These are phyloP conservation scores for Anomalospiza imberbis DNA, from an alignment of 2,797 vertebrate genomes.

Conservation along the genomic window DNA sequence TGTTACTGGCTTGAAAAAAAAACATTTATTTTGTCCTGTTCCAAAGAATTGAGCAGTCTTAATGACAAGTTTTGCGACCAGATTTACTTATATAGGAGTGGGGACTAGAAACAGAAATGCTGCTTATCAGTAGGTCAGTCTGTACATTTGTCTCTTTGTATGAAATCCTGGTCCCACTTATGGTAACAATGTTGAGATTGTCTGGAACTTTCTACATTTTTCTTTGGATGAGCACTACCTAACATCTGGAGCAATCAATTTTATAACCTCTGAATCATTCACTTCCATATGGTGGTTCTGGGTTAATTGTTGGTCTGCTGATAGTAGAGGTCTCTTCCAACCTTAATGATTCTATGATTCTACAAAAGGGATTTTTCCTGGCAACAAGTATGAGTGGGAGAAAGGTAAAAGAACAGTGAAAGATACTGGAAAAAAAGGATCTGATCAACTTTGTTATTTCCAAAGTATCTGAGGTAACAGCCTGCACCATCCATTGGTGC, in stretches of 20 bases:
- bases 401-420: neutral
- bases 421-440: neutral
- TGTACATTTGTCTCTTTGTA: neutral
- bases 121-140: neutral
- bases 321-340: neutral
- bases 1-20: neutral
- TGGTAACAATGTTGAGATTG: neutral
- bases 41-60: neutral
- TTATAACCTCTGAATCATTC: neutral
- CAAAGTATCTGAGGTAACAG: neutral
- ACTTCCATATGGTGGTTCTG: neutral
- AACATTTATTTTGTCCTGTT: neutral
- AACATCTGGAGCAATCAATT: neutral
- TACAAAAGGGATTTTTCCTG: neutral
- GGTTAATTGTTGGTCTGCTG: neutral
- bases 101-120: neutral
- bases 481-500: neutral
- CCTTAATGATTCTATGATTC: neutral
- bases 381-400: neutral
- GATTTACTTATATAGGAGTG: neutral
- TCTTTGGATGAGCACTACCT: neutral
- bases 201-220: neutral
- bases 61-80: neutral
- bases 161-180: neutral
- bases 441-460: neutral